Conservation (phyloP, 1,140 invertebrate genomes). For the Acromyrmex heyeri region DNA sequence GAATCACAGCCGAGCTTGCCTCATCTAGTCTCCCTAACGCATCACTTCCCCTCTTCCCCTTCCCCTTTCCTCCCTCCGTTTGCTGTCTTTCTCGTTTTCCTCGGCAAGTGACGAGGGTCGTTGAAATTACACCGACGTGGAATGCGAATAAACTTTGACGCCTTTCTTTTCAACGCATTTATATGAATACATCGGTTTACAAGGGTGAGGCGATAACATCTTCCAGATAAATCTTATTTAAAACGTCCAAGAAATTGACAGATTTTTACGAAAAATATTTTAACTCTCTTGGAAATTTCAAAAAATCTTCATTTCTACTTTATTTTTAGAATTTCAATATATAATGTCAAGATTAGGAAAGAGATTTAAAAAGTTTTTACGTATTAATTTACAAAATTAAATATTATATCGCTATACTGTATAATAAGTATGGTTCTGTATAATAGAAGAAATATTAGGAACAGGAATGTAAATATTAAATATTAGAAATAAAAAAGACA, state of each 20-base stretch:
- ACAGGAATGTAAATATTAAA: no score
- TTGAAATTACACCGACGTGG: constrained; percentile 18
- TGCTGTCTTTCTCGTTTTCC: constrained; percentile 1
- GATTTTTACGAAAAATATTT: background rate
- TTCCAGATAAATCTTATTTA: background rate
- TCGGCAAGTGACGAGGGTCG: constrained; percentile 12
- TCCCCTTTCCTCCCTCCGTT: background rate
- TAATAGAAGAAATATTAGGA: no score
- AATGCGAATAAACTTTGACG: constrained; percentile 30
- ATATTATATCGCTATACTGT: background rate
- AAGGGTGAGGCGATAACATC: background rate
- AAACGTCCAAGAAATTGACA: background rate
- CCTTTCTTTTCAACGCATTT: constrained; percentile 1
- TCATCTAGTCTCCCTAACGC: constrained; percentile 47
- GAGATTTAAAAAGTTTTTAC: background rate
- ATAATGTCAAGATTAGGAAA: background rate
- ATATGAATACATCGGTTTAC: background rate
- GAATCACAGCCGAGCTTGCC: constrained; percentile 71
- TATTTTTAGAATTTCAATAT: background rate
- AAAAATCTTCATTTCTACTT: background rate
- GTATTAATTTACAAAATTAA: background rate
- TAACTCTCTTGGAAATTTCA: background rate
- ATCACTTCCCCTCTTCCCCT: background rate
- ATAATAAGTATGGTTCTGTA: background rate
- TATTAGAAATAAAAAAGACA: no score